Conservation (phyloP, 2,888 invertebrate genomes). For the Dermolepida albohirtum region DNA sequence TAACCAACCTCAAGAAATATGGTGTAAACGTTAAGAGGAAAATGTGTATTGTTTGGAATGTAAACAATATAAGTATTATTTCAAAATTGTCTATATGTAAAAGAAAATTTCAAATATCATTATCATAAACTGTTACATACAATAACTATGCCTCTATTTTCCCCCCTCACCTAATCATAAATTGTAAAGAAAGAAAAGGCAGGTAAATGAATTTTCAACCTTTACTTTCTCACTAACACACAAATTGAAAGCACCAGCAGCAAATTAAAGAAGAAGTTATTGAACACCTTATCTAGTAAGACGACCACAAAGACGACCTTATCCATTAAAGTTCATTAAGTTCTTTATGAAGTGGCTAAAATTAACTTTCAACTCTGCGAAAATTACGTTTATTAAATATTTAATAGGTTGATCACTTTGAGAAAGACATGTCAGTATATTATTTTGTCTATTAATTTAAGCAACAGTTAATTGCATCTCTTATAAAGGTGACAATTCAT, state of each 20-base stretch:
- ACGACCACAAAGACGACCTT: conserved; percentile 40
- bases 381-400: conserved; percentile 45
- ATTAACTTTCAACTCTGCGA: conserved; percentile 47
- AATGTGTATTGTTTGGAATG: conserved; percentile 21
- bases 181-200: neutral
- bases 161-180: neutral
- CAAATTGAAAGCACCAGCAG: neutral
- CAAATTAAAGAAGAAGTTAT: conserved; percentile 2
- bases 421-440: neutral
- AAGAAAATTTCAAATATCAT: conserved; percentile 42
- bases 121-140: conserved; percentile 42
- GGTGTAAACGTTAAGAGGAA: conserved; percentile 16
- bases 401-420: neutral
- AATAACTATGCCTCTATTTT: conserved; percentile 21
- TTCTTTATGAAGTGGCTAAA: conserved; percentile 43
- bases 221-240: neutral
- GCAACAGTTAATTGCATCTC: neutral
- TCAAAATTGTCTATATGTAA: conserved; percentile 41
- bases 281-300: no score
- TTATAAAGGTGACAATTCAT: no score
- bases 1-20: no score
- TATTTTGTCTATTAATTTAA: neutral
- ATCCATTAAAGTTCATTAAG: conserved; percentile 47
- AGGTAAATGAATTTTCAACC: neutral
- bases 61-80: conserved; percentile 39